Evolutionary conservation across 2,888 invertebrate species (phyloP), one percentile per base, ranked within the genome.

Genomic region (Bellardia bayeri): DNA sequence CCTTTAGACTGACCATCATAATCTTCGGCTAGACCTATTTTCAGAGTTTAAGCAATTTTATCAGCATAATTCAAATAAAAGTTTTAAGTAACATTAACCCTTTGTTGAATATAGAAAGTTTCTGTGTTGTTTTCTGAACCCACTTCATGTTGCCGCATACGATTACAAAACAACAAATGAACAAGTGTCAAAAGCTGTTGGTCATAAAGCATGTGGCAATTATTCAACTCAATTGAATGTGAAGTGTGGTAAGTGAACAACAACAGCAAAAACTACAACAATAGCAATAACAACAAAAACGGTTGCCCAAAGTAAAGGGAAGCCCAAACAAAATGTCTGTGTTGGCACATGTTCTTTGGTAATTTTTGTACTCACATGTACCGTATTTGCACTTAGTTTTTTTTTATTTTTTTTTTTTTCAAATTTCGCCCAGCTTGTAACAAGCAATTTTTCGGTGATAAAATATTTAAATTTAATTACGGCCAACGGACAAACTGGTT

Each of bases 401-500:
- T 80, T 80, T 79, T 69, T 80, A 23, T 8, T 14, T 56, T 86
- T 74, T 49, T 45, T 30, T 33, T 37, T 75, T 58, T 61, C 66
- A 23, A 23, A 61, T 89, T 89, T 75, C 63, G 13, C 16, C 74
- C 40, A 80, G 81, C 56, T 69, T 90, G 90, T 80, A 89, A 90
- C 89, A 91, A 91, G 92, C 91, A 92, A 92, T 92, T 92, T 92
- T 92, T 92, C 91, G 90, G 92, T 93, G 91, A 93, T 93, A 92
- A 93, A 93, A 93, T 93, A 93, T 93, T 93, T 93, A 93, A 93
- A 93, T 93, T 93, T 93, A 93, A 93, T 93, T 93, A 93, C 92
- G 93, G 92, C 93, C 92, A 91, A 91, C 91, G 91, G 91, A 91
- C 91, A 91, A 91, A 90, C 90, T 90, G 90, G 61, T 80, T 76